Evolutionary conservation across 2,888 invertebrate species (phyloP), one percentile per base, ranked within the genome.

Genomic region (Lottia gigantea): DNA sequence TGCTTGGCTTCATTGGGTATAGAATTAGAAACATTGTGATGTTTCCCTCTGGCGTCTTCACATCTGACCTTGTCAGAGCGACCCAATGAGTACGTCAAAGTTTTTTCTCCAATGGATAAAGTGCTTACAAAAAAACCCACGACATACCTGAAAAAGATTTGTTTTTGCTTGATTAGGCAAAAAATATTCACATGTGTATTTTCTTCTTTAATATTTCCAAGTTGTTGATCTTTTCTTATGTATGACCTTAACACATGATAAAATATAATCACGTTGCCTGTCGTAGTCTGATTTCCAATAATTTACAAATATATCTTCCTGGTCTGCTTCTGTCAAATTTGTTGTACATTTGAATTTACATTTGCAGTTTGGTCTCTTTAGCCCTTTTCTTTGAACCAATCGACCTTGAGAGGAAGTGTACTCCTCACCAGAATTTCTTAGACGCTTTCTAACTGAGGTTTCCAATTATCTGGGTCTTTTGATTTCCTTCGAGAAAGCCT

Each of bases 1-100:
- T 71, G n/a, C 12, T 64, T 14, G 15, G 23, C 49, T 55, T 66
- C 49, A 14, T 67, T 31, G 8, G n/a, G 40, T 19, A 55, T 55
- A 19, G 6, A 8, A n/a, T 8, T 55, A 2, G 55, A n/a, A 12
- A 8, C 1, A 1, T 55, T 55, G 16, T 49, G 15, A n/a, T 49
- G 49, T 19, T 55, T 15, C 12, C 55, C 55, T 19, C 55, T 6
- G 7, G 6, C 16, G 19, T 55, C 55, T 19, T 55, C 55, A 55
- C 19, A 55, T 2, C 55, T 6, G 1, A 55, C 3, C 1, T 7
- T 55, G n/a, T 55, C 23, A 19, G 55, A 19, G 6, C 55, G 6
- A 1, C 12, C 12, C 7, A 55, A 19, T 7, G 55, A n/a, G 23
- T 55, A 55, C 8, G 55, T 11, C 7, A 55, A 7, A 55, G 55